phyloP scores from a whole-genome alignment of 2,888 invertebrate genomes.

The Alviniconcha strummeri region DNA sequence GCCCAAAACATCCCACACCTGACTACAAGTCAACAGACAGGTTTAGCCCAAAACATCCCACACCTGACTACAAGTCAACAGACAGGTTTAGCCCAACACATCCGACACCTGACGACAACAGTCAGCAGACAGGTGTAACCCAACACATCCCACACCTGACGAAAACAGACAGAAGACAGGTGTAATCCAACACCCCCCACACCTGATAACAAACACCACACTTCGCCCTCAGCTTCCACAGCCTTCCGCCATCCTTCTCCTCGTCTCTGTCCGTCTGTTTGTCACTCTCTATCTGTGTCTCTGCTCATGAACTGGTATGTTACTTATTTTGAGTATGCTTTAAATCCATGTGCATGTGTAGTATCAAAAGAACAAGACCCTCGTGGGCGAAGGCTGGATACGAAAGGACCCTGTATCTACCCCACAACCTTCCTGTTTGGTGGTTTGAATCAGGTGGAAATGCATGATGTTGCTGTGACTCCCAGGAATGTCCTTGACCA shows the following conservation, averaged over 20 bases:
- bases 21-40: too few species aligned
- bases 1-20: too few species aligned
- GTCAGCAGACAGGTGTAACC: neutral
- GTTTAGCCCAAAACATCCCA: too few species aligned
- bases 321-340: too few species aligned
- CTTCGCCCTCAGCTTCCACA: too few species aligned
- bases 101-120: neutral
- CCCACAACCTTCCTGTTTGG: neutral
- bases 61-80: too few species aligned
- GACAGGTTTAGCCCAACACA: neutral
- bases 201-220: neutral
- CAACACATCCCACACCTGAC: neutral
- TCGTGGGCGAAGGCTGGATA: too few species aligned
- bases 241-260: neutral
- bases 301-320: too few species aligned
- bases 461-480: neutral
- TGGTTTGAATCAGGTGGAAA: neutral
- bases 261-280: neutral
- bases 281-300: too few species aligned
- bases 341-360: too few species aligned
- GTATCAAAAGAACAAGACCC: too few species aligned
- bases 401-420: neutral
- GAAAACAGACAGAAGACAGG: neutral
- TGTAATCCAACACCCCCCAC: neutral
- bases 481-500: neutral